These are phyloP conservation scores for Myotis planiceps DNA, from an alignment of 2,797 vertebrate species.

Conservation along the genomic window DNA sequence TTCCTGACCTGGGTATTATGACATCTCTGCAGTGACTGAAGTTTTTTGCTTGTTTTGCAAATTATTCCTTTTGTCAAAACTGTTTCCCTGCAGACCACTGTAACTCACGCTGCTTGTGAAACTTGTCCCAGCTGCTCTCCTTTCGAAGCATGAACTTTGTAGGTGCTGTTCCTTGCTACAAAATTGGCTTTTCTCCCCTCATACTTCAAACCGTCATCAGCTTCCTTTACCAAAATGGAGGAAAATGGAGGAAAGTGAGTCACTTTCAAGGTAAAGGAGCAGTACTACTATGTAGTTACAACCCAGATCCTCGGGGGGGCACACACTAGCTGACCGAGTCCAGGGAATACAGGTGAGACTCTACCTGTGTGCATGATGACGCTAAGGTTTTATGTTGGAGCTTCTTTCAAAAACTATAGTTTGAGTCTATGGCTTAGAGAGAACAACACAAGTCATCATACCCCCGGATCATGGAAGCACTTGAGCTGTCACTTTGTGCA, in stretches of 20 bases:
- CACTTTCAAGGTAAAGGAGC: neutral
- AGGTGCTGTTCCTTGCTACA: neutral
- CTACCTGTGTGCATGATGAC: neutral
- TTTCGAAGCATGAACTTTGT: neutral
- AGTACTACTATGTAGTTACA: neutral
- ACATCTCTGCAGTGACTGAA: conserved; percentile 76
- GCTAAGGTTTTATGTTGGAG: neutral
- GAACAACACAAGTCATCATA: neutral
- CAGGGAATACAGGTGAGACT: neutral
- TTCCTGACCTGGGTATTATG: conserved; percentile 60
- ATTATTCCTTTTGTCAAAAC: conserved; percentile 76
- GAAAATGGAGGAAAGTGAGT: conserved; percentile 45
- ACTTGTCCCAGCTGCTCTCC: neutral
- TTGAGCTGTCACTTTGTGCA: neutral
- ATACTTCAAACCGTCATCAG: conserved; percentile 34
- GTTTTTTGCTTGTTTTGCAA: conserved; percentile 71
- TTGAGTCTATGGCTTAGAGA: neutral
- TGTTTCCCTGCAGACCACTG: neutral
- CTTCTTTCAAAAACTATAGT: conserved; percentile 9
- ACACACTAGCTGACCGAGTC: neutral
- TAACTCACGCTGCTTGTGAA: neutral
- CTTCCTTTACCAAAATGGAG: conserved; percentile 29
- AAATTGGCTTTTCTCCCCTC: neutral
- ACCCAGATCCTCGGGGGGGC: neutral
- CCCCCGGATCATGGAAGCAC: neutral